phyloP scores from a whole-genome alignment of 2,888 invertebrate genomes.

The Iselma pallidipennis region DNA sequence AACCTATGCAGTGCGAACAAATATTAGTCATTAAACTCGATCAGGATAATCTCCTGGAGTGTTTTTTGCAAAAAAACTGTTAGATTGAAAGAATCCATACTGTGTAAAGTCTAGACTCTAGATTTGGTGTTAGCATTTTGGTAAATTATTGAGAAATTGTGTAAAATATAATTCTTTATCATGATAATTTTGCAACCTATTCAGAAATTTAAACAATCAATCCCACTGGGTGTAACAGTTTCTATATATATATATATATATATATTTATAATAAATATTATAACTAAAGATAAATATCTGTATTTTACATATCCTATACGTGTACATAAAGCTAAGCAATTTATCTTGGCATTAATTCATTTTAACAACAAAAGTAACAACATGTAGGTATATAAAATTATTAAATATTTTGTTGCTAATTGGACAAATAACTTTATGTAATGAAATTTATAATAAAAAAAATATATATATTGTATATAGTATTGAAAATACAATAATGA shows the following conservation, averaged over 20 bases:
- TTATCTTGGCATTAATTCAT: not conserved
- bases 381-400: not conserved
- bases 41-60: too few relatives aligned
- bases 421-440: not conserved
- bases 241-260: too few relatives aligned
- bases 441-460: too few relatives aligned
- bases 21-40: too few relatives aligned
- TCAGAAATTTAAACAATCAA: not conserved
- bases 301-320: not conserved
- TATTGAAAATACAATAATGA: too few relatives aligned
- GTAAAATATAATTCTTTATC: not conserved
- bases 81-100: too few relatives aligned
- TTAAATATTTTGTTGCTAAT: not conserved
- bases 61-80: too few relatives aligned
- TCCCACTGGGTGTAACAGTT: not conserved
- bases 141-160: too few relatives aligned
- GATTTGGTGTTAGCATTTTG: too few relatives aligned
- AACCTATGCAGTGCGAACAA: too few relatives aligned
- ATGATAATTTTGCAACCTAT: not conserved
- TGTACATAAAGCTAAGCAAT: not conserved
- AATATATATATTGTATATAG: too few relatives aligned
- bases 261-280: not conserved
- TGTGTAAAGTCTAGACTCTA: too few relatives aligned
- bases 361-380: not conserved
- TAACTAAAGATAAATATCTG: not conserved